Evolutionary conservation across 2,797 vertebrate genomes (phyloP), one percentile per base, ranked within the genome.

Genomic region (Pseudopleuronectes americanus): DNA sequence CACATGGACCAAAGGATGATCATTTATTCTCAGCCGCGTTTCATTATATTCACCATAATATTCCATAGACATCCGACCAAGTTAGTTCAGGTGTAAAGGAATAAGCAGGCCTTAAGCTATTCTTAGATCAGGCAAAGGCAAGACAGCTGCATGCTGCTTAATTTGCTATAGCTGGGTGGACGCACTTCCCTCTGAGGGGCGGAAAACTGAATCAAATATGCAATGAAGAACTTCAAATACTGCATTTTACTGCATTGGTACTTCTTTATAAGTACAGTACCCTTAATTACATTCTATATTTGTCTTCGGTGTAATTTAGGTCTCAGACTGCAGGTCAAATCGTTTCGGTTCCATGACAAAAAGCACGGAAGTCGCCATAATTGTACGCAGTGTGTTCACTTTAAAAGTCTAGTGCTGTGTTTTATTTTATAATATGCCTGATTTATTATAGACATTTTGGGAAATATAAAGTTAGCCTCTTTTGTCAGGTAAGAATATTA

Each of bases 111-210:
- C 67, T 48, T 9, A 0, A 78, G 88, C 75, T 64, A 48, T 82
- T 86, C 74, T 80, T 68, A 70, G 74, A 86, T 84, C 68, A 80
- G 62, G 70, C 52, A 64, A 59, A 79, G 61, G 74, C 61, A 66
- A 66, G 77, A 85, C 7, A 57, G 68, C 76, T 75, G 61, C 74
- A 87, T 55, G 16, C 76, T 79, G 67, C 81, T 84, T 84, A 87
- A 90, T 91, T 91, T 91, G 61, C 81, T 76, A 31, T 8, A 89
- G 85, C 70, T 88, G 83, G 71, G 51, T 89, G 79, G 86, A 66
- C 80, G 68, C 24, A 3, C 63, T 79, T 71, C 84, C 45, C 81
- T 86, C 80, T 57, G 23, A 81, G 84, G 84, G 81, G 31, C 10
- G 66, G 54, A 72, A 79, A 78, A 80, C 22, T 33, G 66, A 89